Conservation (phyloP, 2,113 vertebrate species). For the Camelus bactrianus region DNA sequence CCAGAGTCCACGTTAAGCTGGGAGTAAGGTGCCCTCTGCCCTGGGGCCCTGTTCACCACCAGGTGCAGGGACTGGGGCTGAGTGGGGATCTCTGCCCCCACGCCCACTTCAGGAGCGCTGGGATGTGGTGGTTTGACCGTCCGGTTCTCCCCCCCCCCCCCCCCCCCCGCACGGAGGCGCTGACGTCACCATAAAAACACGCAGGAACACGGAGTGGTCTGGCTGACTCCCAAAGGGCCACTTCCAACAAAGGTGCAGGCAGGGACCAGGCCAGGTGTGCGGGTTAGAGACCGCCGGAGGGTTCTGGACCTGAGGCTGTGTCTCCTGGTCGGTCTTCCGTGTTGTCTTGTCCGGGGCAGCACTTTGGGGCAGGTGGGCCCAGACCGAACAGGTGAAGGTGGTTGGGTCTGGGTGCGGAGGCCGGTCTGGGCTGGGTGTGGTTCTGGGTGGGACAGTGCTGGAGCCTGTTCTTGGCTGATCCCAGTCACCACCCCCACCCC, state of each 20-base stretch:
- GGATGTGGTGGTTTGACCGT: neutral
- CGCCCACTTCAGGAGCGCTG: accelerated
- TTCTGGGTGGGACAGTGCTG: no score
- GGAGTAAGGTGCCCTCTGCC: neutral
- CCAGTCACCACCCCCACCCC: neutral
- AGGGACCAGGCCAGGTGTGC: neutral
- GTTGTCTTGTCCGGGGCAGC: neutral
- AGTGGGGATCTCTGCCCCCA: neutral
- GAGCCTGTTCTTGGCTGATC: neutral
- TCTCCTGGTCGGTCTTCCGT: neutral
- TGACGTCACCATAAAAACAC: no score
- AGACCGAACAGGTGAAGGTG: neutral
- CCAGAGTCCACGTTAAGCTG: accelerated
- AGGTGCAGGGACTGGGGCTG: neutral
- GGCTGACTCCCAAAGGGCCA: no score
- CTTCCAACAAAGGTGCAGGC: neutral
- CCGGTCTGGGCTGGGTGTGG: neutral
- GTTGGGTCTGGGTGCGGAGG: neutral
- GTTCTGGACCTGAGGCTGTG: neutral
- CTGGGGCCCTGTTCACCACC: neutral
- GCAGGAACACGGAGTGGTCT: accelerated
- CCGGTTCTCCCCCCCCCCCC: neutral
- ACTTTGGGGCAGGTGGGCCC: neutral
- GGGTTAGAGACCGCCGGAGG: neutral
- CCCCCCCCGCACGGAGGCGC: accelerated